These are phyloP conservation scores for Apus apus DNA, from an alignment of 2,113 vertebrate genomes.

Conservation along the genomic window DNA sequence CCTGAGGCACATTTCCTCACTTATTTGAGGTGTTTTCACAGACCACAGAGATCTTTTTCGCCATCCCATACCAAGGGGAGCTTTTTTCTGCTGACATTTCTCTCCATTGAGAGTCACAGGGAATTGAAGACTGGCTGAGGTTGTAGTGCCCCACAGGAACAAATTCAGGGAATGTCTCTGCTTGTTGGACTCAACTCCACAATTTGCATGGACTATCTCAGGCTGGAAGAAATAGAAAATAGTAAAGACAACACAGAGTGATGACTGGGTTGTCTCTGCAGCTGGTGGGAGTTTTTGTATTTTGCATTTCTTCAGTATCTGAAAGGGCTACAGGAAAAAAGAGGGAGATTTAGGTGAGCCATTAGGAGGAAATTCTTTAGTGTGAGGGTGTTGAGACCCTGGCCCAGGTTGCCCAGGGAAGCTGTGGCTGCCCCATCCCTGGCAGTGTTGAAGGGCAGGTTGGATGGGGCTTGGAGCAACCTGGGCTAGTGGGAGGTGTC, in stretches of 20 bases:
- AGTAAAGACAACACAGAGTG: conserved; percentile 34
- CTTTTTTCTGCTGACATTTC: neutral
- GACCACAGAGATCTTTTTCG: neutral
- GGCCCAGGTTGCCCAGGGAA: too few relatives aligned
- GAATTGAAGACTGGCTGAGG: neutral
- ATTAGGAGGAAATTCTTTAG: too few relatives aligned
- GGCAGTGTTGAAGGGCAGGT: too few relatives aligned
- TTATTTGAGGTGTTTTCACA: neutral
- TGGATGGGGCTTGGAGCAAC: too few relatives aligned
- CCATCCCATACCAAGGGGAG: neutral
- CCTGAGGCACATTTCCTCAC: neutral
- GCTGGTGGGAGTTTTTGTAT: neutral
- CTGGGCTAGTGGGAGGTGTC: too few relatives aligned
- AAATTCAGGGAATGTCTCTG: neutral
- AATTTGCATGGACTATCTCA: neutral
- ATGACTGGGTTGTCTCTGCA: conserved; percentile 21
- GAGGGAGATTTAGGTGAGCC: too few relatives aligned
- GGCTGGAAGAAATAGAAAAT: conserved; percentile 30
- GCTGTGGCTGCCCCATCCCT: too few relatives aligned
- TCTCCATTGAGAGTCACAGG: neutral
- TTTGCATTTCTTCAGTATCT: neutral
- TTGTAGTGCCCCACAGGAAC: neutral
- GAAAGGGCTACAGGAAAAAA: too few relatives aligned
- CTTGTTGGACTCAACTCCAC: neutral
- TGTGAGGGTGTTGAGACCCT: too few relatives aligned